These are phyloP conservation scores for Mobula birostris DNA, from an alignment of 2,113 vertebrate genomes.

Conservation along the genomic window DNA sequence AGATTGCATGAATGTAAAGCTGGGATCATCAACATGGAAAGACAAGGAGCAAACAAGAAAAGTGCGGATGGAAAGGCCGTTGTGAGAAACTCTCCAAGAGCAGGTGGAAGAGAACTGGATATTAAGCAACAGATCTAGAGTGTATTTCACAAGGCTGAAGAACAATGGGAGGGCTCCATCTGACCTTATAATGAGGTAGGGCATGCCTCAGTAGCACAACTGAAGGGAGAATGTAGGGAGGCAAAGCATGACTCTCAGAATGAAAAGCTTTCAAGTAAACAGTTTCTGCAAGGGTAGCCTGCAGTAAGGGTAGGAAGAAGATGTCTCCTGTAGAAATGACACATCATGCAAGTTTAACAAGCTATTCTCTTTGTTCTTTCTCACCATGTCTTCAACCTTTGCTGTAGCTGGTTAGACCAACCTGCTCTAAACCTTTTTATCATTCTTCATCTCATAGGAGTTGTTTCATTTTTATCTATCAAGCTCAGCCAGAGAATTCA, in stretches of 20 bases:
- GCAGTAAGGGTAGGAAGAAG: neutral
- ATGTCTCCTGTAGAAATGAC: too few relatives aligned
- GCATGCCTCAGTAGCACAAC: neutral
- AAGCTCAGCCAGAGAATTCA: too few relatives aligned
- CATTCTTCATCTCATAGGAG: too few relatives aligned
- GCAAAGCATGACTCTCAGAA: neutral
- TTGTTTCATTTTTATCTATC: too few relatives aligned
- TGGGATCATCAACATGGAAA: neutral
- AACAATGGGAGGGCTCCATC: neutral
- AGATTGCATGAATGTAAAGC: neutral
- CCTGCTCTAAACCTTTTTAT: too few relatives aligned
- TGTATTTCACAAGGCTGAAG: neutral
- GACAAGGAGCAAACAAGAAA: neutral
- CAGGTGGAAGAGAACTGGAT: neutral
- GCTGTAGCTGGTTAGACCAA: too few relatives aligned
- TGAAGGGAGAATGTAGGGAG: neutral
- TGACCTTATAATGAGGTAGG: neutral
- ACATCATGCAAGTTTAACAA: too few relatives aligned
- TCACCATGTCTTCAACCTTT: too few relatives aligned
- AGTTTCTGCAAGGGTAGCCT: neutral
- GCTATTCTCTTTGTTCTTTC: too few relatives aligned
- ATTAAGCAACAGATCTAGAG: neutral
- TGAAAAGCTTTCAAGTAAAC: too few relatives aligned
- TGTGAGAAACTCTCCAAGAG: neutral
- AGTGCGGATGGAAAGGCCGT: neutral